Percentiles rank a stretch among this genome's conserved stretches.
Evolutionary conservation across 2,113 vertebrate species (phyloP).

Genomic region (Formicarius rufipectus): DNA sequence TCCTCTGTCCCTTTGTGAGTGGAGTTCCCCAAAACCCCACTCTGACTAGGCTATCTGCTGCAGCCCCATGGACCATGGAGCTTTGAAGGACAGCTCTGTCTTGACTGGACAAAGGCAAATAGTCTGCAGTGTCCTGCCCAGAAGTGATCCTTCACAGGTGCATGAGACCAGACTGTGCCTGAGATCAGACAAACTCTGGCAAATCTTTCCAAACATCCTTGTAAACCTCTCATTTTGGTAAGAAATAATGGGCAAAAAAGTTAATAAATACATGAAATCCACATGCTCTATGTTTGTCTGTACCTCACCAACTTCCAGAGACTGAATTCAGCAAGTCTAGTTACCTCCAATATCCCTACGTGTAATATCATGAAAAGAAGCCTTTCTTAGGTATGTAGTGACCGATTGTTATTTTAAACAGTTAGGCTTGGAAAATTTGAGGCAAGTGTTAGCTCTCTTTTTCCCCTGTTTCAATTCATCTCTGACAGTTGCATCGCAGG

Average conservation of each 20-base stretch:
- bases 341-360: not conserved
- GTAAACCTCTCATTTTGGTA: not conserved
- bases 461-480: not conserved
- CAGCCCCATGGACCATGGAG: not conserved
- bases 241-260: not conserved
- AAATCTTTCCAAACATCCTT: not conserved
- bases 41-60: not conserved
- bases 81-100: not conserved
- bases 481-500: not conserved
- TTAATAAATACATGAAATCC: not conserved
- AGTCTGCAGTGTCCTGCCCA: not conserved
- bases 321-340: not conserved
- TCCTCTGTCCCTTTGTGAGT: not conserved
- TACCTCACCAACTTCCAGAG: not conserved
- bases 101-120: not conserved
- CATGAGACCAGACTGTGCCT: not conserved
- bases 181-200: not conserved
- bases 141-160: fast-evolving
- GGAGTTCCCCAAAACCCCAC: not conserved
- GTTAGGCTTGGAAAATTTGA: not conserved
- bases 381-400: not conserved
- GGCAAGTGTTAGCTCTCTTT: not conserved
- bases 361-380: not conserved
- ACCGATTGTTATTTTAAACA: not conserved
- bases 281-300: not conserved